Base-by-base conservation (phyloP, 2,888 invertebrate species). In the Xylota segnis region DNA sequence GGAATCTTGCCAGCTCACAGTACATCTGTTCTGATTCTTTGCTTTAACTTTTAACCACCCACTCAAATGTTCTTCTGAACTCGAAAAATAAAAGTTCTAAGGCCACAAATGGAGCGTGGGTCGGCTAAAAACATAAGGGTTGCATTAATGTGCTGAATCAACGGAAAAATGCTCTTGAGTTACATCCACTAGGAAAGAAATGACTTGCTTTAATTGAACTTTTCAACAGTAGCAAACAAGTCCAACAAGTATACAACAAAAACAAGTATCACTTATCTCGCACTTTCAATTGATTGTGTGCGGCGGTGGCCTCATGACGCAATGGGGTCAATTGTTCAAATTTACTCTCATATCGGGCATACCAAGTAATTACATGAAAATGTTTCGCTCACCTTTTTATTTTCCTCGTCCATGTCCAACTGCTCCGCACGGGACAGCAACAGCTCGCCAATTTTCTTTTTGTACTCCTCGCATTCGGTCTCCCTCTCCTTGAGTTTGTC, bases 391-490 rank as follows among this genome's bases (percentile, higher is more conserved):
- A 88, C 91, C 87, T 90, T 87, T 82, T 32, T 90, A 68, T 89
- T 89, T 83, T 89, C 88, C 70, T 89, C 89, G 14, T 90, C 89
- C 9, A 16, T 10, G 27, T 88, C 89, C 54, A 90, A 77, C 40
- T 89, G 81, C n/a, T 90, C 89, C 54, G 89, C 89, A 32, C 89
- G 88, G 32, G 88, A 88, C 16, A 90, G 83, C 78, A 92, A 87
- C 45, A 91, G 87, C 40, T 88, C 89, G 18, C 88, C 87, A 23
- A 91, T 89, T 75, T 91, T 90, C 72, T 88, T 88, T 86, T 90
- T 90, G 84, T 91, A 88, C 45, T 90, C 89, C 29, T 90, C 89
- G 82, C 91, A 90, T 84, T 92, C 90, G 5, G 58, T 63, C 43
- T 90, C 90, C 29, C 90, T 89, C 50, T 89, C 87, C 12, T 88